Conservation (phyloP, 1,140 invertebrate species). For the Melipona quadrifasciata region DNA sequence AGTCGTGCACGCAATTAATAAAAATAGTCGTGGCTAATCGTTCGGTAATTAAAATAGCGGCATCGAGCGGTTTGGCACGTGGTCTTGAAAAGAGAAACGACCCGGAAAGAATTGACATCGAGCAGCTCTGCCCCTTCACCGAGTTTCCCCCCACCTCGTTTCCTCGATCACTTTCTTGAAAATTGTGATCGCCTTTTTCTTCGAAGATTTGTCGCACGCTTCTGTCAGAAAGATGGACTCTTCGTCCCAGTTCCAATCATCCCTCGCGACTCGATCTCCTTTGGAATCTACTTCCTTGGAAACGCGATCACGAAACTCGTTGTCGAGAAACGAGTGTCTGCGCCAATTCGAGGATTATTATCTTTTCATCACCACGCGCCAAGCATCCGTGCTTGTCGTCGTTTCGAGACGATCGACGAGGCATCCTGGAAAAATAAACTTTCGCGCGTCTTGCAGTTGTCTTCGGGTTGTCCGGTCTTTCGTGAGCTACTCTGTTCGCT, state of each 20-base stretch:
- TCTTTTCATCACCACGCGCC: not conserved
- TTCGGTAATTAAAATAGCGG: conserved; percentile 45
- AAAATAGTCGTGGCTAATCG: conserved; percentile 44
- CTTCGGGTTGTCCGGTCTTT: not conserved
- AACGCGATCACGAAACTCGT: not conserved
- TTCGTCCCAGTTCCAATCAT: not conserved
- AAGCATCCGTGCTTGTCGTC: not conserved
- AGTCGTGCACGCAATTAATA: conserved; percentile 19
- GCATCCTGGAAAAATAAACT: conserved; percentile 50
- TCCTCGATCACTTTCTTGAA: too few relatives aligned
- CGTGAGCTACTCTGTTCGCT: conserved; percentile 28
- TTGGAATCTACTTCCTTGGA: not conserved
- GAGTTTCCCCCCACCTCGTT: not conserved
- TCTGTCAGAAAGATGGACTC: not conserved
- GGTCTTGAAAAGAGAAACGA: not conserved
- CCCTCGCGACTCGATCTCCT: not conserved
- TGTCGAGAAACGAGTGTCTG: not conserved
- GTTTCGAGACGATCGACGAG: not conserved
- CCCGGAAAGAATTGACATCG: not conserved
- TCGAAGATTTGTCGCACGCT: not conserved
- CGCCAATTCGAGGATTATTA: not conserved
- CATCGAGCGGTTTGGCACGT: not conserved
- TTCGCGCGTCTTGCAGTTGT: conserved; percentile 14
- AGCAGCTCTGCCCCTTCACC: not conserved
- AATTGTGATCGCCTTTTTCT: too few relatives aligned